phyloP scores from a whole-genome alignment of 1,140 invertebrate genomes.

The Ceratina calcarata region DNA sequence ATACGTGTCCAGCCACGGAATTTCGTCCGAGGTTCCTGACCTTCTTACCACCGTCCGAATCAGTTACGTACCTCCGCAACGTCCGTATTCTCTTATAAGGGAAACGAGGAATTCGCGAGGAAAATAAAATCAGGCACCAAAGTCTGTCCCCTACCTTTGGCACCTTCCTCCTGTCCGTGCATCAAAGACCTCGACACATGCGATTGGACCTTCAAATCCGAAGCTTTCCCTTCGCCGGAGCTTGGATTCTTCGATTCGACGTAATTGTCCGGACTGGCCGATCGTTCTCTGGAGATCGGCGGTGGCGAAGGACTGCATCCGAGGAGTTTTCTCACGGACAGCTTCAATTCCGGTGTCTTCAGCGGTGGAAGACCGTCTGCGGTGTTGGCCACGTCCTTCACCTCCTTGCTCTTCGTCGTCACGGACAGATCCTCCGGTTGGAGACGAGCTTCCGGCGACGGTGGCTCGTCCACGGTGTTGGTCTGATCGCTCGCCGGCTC shows the following conservation, averaged over 20 bases:
- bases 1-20: conserved; percentile 38
- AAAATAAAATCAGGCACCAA: no score
- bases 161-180: conserved; percentile 54
- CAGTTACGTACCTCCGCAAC: no score
- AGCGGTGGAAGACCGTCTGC: conserved; percentile 46
- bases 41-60: conserved; percentile 35
- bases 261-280: conserved; percentile 64
- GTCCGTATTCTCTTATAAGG: no score
- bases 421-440: conserved; percentile 74
- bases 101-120: no score
- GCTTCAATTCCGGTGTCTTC: conserved; percentile 73
- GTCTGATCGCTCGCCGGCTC: conserved; percentile 42
- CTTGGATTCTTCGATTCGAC: conserved; percentile 57
- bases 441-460: conserved; percentile 70
- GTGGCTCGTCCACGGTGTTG: conserved; percentile 51
- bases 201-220: conserved; percentile 46
- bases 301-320: conserved; percentile 73
- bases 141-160: conserved; percentile 50
- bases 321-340: conserved; percentile 73
- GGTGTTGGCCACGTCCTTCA: conserved; percentile 34
- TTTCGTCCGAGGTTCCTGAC: conserved; percentile 55
- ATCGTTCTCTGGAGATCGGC: conserved; percentile 60
- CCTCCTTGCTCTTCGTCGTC: conserved; percentile 66
- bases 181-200: conserved; percentile 56
- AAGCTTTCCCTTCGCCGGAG: conserved; percentile 46